Evolutionary conservation across 2,797 vertebrate genomes (phyloP), one percentile per base, ranked within the genome.

Genomic region (Spinus pinus): DNA sequence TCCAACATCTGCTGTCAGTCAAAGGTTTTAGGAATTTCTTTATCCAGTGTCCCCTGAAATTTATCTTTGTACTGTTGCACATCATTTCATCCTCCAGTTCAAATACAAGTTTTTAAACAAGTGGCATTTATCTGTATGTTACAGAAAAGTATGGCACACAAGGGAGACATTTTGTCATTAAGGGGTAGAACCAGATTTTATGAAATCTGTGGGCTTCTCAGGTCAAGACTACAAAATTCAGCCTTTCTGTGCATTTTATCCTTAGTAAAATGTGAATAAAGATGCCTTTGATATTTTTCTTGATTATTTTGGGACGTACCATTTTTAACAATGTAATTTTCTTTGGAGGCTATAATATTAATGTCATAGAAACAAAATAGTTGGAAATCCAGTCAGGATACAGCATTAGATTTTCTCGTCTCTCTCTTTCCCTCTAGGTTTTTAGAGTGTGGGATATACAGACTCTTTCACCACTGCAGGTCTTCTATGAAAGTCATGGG

Each of bases 391-490:
- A 53, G 10, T 49, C 15, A 54, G 42, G 12, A 46, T 42, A 56
- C 17, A 62, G 8, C 51, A 53, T 14, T 58, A 81, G 33, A 70
- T 58, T 91, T 87, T 88, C 21, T 79, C 14, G 4, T n/a, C n/a
- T 86, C 56, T 64, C 58, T 64, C 31, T 78, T 21, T 53, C 47
- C 17, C 8, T 88, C 39, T 69, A 98, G 98, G 92, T 97, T 79
- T 98, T 98, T 79, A 96, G 97, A 62, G 97, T 98, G 27, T 98
- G 98, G 97, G 97, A 98, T 90, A 94, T 98, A 90, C 96, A 98
- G 81, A 97, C 97, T 14, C 97, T 98, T 88, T 97, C 98, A 16
- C 66, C 97, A 0, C 66, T 98, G 39, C 98, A 98, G 84, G 93
- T 98, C 42, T 98, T 98, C 81, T 93, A 95, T 2, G 97, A 98